These are phyloP conservation scores for Megaceryle maxima DNA, from an alignment of 2,113 vertebrate species.

Conservation along the genomic window DNA sequence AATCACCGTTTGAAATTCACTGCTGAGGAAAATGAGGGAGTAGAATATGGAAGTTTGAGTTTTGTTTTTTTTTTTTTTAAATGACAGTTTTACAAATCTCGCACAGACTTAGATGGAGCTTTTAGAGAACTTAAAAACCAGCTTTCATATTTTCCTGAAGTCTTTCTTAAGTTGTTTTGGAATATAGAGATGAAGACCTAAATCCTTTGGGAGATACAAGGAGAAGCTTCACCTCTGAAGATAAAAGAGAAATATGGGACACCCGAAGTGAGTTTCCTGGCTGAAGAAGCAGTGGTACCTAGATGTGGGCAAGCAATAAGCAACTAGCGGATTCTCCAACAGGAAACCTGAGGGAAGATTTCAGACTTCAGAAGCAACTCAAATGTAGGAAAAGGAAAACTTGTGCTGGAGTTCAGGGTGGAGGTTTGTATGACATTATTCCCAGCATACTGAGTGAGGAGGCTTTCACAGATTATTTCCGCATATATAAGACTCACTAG, in stretches of 20 bases:
- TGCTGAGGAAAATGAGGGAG: not conserved
- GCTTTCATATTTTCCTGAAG: not conserved
- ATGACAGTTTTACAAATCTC: not conserved
- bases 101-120: not conserved
- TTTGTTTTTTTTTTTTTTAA: not conserved
- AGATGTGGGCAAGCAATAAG: not conserved
- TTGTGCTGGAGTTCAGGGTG: not conserved
- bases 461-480: not conserved
- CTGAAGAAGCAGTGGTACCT: not conserved
- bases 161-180: not conserved
- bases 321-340: not conserved
- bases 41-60: not conserved
- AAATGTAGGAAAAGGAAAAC: not conserved
- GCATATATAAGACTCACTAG: not conserved
- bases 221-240: not conserved
- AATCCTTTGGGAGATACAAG: not conserved
- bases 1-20: not conserved
- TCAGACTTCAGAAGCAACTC: not conserved
- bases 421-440: fast-evolving
- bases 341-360: not conserved
- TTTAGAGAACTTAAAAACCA: not conserved
- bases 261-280: not conserved
- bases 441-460: not conserved
- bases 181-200: not conserved
- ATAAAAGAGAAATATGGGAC: not conserved